These are phyloP conservation scores for Clavelina lepadiformis DNA, from an alignment of 23 tunicate species.

Conservation along the genomic window DNA sequence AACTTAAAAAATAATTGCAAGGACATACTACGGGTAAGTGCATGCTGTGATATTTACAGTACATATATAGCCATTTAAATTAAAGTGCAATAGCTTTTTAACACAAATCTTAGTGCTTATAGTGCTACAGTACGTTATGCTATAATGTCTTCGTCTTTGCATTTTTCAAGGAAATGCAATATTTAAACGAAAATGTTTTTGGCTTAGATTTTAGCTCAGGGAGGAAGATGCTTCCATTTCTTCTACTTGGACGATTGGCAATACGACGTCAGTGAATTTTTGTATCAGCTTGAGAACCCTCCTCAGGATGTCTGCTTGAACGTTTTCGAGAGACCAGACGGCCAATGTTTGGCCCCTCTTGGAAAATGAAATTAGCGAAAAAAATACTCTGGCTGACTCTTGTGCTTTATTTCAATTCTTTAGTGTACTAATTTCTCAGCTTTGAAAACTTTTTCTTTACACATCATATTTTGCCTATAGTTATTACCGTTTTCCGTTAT, in stretches of 20 bases:
- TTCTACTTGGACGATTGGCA: conserved; percentile 67
- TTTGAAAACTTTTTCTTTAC: no score
- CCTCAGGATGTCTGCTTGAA: conserved; percentile 41
- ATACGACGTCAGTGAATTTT: conserved; percentile 40
- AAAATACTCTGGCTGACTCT: no score
- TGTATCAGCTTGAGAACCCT: conserved; percentile 44
- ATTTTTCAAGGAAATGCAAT: no score
- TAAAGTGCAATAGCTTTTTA: no score
- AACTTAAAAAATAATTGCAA: conserved; percentile 43
- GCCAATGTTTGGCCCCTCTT: conserved; percentile 19
- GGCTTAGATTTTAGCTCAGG: conserved; percentile 65
- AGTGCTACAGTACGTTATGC: no score
- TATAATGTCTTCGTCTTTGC: no score
- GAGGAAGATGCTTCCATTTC: conserved; percentile 82
- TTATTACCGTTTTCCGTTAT: no score
- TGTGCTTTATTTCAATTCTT: no score
- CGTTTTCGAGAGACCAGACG: conserved; percentile 35
- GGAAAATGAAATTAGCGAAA: no score
- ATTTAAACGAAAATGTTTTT: not conserved
- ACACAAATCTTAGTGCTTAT: no score
- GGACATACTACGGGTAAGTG: conserved; percentile 43
- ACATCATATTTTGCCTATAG: no score
- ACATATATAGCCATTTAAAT: not conserved
- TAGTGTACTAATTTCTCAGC: no score
- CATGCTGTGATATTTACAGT: not conserved